These are phyloP conservation scores for Drosophila quasianomalipes DNA, from an alignment of 2,888 invertebrate genomes.

Conservation along the genomic window DNA sequence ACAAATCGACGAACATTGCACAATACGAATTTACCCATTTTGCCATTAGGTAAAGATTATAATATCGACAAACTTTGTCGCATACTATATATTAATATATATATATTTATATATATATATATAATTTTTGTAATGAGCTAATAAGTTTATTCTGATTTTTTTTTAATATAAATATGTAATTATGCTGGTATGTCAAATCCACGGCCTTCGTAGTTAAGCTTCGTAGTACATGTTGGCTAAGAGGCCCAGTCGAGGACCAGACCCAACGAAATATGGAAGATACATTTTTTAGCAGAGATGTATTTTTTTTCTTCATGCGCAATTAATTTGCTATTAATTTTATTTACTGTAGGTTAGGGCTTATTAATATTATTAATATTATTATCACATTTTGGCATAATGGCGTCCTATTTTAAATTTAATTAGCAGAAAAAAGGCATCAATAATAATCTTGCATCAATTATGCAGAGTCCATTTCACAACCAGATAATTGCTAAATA, in stretches of 20 bases:
- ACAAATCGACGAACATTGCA: not conserved
- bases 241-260: not conserved
- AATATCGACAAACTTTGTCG: not conserved
- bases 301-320: not conserved
- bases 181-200: not conserved
- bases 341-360: too few relatives aligned
- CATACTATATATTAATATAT: too few relatives aligned
- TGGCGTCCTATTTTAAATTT: not conserved
- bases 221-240: not conserved
- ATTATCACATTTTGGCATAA: not conserved
- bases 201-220: not conserved
- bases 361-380: not conserved
- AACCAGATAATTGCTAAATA: not conserved
- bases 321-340: not conserved
- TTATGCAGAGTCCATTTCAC: not conserved
- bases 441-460: not conserved
- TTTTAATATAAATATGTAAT: not conserved
- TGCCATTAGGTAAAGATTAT: not conserved
- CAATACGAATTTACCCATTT: not conserved
- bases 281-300: rapidly evolving
- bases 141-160: too few relatives aligned
- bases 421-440: not conserved
- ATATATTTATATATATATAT: too few relatives aligned
- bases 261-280: not conserved
- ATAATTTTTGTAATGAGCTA: too few relatives aligned